Percentiles rank a stretch among this genome's conserved stretches.
Conservation (phyloP, 2,888 invertebrate species). For the Xestia rhomboidea region DNA sequence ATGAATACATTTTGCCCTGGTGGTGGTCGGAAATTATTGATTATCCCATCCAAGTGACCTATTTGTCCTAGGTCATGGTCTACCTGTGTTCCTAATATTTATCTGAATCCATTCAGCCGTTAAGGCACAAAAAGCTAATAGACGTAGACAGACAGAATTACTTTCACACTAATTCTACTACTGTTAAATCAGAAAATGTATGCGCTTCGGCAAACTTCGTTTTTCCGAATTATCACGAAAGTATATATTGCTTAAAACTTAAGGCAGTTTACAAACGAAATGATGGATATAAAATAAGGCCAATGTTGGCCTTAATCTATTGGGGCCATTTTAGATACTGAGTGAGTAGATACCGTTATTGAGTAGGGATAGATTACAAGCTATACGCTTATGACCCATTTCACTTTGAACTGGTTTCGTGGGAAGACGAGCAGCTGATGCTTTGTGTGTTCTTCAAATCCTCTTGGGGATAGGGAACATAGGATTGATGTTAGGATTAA, state of each 20-base stretch:
- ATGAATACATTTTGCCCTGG: not conserved
- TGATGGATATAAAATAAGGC: not conserved
- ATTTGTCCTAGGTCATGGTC: not conserved
- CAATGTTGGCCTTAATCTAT: not conserved
- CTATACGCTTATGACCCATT: slow-evolving; percentile 37
- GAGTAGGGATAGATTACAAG: slow-evolving; percentile 26
- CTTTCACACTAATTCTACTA: not conserved
- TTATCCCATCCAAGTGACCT: not conserved
- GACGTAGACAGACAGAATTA: not conserved
- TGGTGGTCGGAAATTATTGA: too few species aligned
- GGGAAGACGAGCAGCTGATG: slow-evolving; percentile 46
- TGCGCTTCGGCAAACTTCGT: too few species aligned
- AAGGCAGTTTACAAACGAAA: slow-evolving; percentile 16
- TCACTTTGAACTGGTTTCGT: slow-evolving; percentile 35
- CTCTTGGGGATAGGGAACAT: not conserved
- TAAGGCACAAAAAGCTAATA: not conserved
- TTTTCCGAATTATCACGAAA: too few species aligned
- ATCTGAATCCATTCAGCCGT: not conserved
- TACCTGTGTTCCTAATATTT: not conserved
- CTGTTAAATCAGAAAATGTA: too few species aligned
- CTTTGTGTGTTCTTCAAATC: slow-evolving; percentile 19
- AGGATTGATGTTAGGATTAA: slow-evolving; percentile 3
- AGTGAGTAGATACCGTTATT: slow-evolving; percentile 10
- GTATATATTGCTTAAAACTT: not conserved
- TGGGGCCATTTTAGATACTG: slow-evolving; percentile 1